Evolutionary conservation across 1,140 invertebrate genomes (phyloP).

Genomic region (Lordiphosa clarofinis): DNA sequence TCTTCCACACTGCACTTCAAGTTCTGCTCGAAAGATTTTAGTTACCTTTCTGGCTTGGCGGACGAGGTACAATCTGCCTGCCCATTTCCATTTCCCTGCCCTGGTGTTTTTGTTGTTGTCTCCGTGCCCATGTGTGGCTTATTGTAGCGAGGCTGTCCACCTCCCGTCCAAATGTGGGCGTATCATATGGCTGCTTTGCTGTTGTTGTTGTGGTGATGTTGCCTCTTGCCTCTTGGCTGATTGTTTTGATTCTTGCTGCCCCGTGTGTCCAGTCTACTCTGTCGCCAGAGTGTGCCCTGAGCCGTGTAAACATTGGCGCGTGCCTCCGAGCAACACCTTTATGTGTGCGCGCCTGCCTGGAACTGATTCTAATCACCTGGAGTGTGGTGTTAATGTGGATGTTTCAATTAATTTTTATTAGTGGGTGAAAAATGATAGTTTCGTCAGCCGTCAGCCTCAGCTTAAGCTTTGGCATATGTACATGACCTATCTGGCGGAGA

Average conservation of each 20-base stretch:
- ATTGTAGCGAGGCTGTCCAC: slow-evolving; percentile 43
- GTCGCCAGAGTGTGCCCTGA: slow-evolving; percentile 51
- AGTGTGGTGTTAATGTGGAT: slow-evolving; percentile 70
- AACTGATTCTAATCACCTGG: slow-evolving; percentile 72
- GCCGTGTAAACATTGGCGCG: slow-evolving; percentile 77
- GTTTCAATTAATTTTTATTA: slow-evolving; percentile 78
- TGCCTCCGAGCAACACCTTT: slow-evolving; percentile 66
- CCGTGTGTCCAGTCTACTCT: slow-evolving; percentile 22
- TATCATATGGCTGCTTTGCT: slow-evolving; percentile 62
- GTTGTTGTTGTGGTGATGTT: slow-evolving; percentile 36
- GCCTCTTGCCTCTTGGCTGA: slow-evolving; percentile 53
- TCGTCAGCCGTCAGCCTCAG: slow-evolving; percentile 15
- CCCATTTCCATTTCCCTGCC: not conserved
- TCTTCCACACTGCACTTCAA: slow-evolving; percentile 7
- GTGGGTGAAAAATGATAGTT: slow-evolving; percentile 61
- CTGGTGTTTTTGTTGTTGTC: slow-evolving; percentile 8
- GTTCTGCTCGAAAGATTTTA: slow-evolving; percentile 76
- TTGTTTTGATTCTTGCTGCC: slow-evolving; percentile 71
- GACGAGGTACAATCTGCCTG: slow-evolving; percentile 15
- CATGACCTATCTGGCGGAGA: slow-evolving; percentile 61
- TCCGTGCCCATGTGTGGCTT: slow-evolving; percentile 55
- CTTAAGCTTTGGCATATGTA: slow-evolving; percentile 62
- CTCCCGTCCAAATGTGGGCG: slow-evolving; percentile 57
- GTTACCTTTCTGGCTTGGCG: slow-evolving; percentile 50
- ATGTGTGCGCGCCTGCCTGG: slow-evolving; percentile 70